Evolutionary conservation across 2,113 vertebrate species (phyloP).

Genomic region (Microtus oregoni): DNA sequence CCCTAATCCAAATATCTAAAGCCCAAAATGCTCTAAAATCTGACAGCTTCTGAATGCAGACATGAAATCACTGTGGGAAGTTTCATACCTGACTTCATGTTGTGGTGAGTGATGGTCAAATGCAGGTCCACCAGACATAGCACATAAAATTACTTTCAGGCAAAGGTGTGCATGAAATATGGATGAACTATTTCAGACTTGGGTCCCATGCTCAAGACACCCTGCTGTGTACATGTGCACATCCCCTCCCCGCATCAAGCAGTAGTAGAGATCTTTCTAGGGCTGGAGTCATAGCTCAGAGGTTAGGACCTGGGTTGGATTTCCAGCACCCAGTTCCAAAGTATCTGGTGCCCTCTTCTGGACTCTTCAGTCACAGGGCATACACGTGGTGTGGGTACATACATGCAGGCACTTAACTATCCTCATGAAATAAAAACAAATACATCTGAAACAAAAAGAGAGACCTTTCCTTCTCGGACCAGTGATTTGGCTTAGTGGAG

Average conservation of each 20-base stretch:
- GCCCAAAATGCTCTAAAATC: not conserved
- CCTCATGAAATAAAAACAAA: not conserved
- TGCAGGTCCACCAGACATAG: not conserved
- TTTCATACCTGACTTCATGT: not conserved
- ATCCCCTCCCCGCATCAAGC: not conserved
- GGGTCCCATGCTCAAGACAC: not conserved
- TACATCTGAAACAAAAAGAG: not conserved
- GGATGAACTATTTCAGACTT: not conserved
- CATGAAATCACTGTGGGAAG: not conserved
- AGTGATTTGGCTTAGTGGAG: not conserved
- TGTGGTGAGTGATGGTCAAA: not conserved
- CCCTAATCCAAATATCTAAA: not conserved
- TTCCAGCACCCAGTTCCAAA: not conserved
- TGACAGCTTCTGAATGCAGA: not conserved
- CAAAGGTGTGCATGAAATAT: not conserved
- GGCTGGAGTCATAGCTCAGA: not conserved
- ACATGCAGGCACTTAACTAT: not conserved
- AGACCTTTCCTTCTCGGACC: not conserved
- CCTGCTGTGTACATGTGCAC: not conserved
- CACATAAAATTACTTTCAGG: not conserved
- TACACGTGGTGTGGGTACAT: not conserved
- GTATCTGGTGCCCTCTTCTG: not conserved
- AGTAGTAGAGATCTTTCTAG: slow-evolving; percentile 58
- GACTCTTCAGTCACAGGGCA: not conserved
- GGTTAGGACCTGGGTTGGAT: not conserved